Evolutionary conservation across 2,797 vertebrate genomes (phyloP).

Genomic region (Taenioides sp.): DNA sequence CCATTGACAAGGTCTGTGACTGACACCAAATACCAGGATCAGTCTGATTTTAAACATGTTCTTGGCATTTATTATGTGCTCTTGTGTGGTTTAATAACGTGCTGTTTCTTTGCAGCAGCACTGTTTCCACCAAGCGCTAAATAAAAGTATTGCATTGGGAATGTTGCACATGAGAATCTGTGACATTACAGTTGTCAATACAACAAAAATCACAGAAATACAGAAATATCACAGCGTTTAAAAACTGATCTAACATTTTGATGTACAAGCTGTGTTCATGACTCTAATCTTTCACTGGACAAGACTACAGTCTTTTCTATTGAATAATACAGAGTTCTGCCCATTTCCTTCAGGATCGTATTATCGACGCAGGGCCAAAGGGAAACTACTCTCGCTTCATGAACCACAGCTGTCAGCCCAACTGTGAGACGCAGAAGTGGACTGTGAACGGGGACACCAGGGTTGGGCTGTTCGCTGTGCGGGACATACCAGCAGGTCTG

Average conservation of each 20-base stretch:
- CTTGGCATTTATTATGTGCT: constrained; percentile 50
- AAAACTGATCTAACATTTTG: background rate
- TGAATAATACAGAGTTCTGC: background rate
- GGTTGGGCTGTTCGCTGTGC: constrained; percentile 93
- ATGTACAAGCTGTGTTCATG: background rate
- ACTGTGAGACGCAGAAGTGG: constrained; percentile 99
- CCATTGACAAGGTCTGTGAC: constrained; percentile 91
- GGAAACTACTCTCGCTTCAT: constrained; percentile 98
- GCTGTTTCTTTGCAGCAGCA: constrained; percentile 53
- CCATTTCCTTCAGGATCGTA: constrained; percentile 83
- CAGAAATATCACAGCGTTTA: background rate
- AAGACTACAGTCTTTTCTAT: background rate
- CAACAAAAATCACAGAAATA: constrained; percentile 65
- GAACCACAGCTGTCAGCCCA: constrained; percentile 99
- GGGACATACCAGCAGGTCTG: constrained; percentile 84
- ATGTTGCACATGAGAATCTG: constrained; percentile 61
- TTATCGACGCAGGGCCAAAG: constrained; percentile 97
- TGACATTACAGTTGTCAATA: constrained; percentile 75
- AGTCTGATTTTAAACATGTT: background rate
- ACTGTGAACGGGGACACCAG: constrained; percentile 96
- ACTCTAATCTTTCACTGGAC: background rate
- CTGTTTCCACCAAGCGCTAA: constrained; percentile 68
- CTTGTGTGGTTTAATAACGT: constrained; percentile 34
- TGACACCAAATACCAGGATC: background rate
- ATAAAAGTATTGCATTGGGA: constrained; percentile 84